A percentile compares a stretch with the other conserved stretches of the same genome.
Conservation (phyloP, 2,888 invertebrate genomes). For the Phyllotreta cruciferae region DNA sequence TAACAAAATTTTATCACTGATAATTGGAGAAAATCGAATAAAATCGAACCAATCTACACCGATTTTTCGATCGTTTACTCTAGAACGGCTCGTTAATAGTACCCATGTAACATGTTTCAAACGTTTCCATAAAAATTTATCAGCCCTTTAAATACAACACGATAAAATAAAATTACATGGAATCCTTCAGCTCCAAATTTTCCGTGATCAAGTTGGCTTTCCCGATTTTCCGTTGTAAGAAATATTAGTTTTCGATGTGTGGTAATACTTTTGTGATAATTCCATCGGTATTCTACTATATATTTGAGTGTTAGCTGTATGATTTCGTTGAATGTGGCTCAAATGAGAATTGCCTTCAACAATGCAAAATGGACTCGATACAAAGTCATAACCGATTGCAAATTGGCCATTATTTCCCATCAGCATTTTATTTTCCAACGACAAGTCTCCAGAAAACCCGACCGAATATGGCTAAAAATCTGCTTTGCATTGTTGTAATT, state of each 20-base stretch:
- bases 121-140: conserved; percentile 26
- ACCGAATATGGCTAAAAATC: conserved; percentile 37
- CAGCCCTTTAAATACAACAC: neutral
- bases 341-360: conserved; percentile 54
- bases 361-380: conserved; percentile 53
- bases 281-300: conserved; percentile 27
- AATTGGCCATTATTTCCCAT: neutral
- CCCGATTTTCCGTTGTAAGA: conserved; percentile 16
- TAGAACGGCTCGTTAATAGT: conserved; percentile 19
- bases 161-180: neutral
- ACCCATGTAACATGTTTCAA: conserved; percentile 27
- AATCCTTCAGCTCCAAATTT: conserved; percentile 18
- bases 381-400: neutral
- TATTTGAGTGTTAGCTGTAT: conserved; percentile 34
- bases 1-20: too few species aligned
- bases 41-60: too few species aligned
- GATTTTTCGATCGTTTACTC: neutral
- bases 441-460: conserved; percentile 4
- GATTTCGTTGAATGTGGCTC: conserved; percentile 48
- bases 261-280: conserved; percentile 32
- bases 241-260: conserved; percentile 11
- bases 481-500: conserved; percentile 60
- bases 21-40: too few species aligned
- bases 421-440: neutral
- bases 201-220: conserved; percentile 4